These are phyloP conservation scores for Intellagama lesueurii DNA, from an alignment of 2,797 vertebrate genomes.

Conservation along the genomic window DNA sequence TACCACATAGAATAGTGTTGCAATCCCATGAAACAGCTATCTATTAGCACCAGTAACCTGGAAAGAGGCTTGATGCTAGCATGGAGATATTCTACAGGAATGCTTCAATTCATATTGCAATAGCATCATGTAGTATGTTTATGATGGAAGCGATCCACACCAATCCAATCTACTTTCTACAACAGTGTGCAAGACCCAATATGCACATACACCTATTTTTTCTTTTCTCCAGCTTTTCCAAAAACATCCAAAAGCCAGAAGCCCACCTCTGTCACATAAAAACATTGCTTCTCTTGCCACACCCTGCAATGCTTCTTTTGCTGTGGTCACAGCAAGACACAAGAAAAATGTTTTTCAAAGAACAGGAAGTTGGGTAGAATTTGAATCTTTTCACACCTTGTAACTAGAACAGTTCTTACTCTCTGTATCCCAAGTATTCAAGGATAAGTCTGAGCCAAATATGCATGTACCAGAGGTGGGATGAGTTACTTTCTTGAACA, in stretches of 20 bases:
- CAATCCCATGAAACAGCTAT: background rate
- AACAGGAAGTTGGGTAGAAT: background rate
- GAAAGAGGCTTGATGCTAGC: background rate
- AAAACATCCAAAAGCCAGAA: background rate
- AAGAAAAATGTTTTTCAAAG: background rate
- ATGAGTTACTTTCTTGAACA: no score
- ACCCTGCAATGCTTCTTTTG: background rate
- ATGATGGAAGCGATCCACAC: background rate
- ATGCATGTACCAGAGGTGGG: background rate
- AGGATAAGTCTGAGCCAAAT: background rate
- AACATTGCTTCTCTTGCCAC: background rate
- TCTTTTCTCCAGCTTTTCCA: background rate
- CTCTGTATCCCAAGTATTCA: no score
- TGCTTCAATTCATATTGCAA: background rate
- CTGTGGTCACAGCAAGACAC: background rate
- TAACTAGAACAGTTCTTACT: background rate
- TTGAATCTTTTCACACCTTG: background rate
- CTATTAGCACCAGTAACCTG: background rate
- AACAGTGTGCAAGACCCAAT: background rate
- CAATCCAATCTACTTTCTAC: background rate
- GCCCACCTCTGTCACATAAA: background rate
- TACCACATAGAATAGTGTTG: background rate
- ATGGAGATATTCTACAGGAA: background rate
- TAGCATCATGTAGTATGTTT: background rate
- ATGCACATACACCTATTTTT: background rate